Evolutionary conservation across 2,888 invertebrate genomes (phyloP).

Genomic region (Timema podura): DNA sequence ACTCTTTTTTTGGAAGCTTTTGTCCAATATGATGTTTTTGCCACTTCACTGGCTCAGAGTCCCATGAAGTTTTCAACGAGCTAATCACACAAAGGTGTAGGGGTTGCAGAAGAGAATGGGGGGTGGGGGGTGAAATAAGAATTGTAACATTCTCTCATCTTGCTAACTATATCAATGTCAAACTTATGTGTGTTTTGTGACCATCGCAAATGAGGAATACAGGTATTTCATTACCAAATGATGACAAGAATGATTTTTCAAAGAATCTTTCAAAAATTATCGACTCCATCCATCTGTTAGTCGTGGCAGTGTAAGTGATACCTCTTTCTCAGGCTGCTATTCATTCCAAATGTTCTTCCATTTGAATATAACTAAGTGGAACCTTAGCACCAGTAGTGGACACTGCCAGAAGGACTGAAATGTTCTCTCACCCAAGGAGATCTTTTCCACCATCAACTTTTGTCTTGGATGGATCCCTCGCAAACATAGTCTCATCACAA

Average conservation of each 20-base stretch:
- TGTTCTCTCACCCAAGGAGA: slow-evolving; percentile 38
- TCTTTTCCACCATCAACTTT: slow-evolving; percentile 33
- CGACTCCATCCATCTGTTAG: too few species aligned
- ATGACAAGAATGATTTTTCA: too few species aligned
- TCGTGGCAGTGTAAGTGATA: too few species aligned
- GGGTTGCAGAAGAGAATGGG: neutral
- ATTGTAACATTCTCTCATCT: neutral
- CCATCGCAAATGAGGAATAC: too few species aligned
- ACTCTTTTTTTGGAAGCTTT: slow-evolving; percentile 1
- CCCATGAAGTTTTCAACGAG: neutral
- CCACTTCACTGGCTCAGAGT: neutral
- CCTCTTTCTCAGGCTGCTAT: too few species aligned
- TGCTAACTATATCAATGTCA: neutral
- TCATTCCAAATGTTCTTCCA: too few species aligned
- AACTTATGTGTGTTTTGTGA: neutral
- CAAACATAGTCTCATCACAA: slow-evolving; percentile 35
- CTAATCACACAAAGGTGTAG: neutral
- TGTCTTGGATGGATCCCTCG: slow-evolving; percentile 33
- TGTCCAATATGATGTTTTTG: slow-evolving; percentile 14
- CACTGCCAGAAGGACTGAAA: slow-evolving; percentile 36
- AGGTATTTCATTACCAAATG: too few species aligned
- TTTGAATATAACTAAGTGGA: slow-evolving; percentile 40
- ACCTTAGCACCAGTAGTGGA: slow-evolving; percentile 37
- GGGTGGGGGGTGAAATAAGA: neutral
- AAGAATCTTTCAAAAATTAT: too few species aligned